Evolutionary conservation across 1,140 invertebrate species (phyloP).

Genomic region (Parasteatoda tepidariorum): DNA sequence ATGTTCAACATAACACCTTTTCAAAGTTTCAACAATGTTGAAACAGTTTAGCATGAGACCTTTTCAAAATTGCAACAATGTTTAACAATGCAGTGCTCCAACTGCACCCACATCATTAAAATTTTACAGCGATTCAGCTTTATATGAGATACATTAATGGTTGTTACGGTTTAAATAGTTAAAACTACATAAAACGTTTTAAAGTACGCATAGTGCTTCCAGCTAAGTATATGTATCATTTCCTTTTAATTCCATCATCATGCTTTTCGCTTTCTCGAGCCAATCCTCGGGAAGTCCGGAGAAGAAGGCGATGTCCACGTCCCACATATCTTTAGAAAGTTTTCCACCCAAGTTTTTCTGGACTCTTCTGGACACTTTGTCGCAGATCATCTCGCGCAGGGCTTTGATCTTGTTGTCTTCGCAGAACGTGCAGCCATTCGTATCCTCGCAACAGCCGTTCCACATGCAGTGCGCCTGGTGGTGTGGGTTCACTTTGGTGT

Average conservation of each 20-base stretch:
- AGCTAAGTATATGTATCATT: no score
- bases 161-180: no score
- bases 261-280: background rate
- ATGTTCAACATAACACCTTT: no score
- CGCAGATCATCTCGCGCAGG: conserved; percentile 40
- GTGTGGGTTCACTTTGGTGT: conserved; percentile 27
- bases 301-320: conserved; percentile 26
- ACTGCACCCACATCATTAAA: no score
- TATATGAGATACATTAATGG: no score
- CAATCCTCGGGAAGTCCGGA: conserved; percentile 22
- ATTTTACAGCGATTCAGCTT: no score
- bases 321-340: conserved; percentile 30
- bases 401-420: background rate
- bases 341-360: conserved; percentile 32
- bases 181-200: no score
- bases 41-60: no score
- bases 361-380: conserved; percentile 40
- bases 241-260: conserved; percentile 1
- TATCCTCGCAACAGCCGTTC: background rate
- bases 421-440: background rate
- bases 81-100: no score
- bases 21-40: no score
- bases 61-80: no score
- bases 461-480: conserved; percentile 45
- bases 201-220: no score